Base-by-base conservation (phyloP, 2,888 invertebrate genomes). In the Tillus elongatus region DNA sequence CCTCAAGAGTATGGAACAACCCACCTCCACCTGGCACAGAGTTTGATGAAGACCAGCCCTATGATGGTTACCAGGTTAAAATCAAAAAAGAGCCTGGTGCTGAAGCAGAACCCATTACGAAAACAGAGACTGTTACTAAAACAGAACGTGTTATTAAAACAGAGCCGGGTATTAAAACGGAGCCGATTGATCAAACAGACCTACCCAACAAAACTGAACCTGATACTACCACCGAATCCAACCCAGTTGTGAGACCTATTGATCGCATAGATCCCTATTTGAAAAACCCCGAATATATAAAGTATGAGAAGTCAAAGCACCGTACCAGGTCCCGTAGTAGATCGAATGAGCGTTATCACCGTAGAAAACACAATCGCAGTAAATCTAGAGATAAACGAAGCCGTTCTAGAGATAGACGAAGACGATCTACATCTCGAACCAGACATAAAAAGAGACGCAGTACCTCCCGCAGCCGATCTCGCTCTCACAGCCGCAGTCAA, bases 1-100 rank as follows among this genome's bases (percentile, higher is more conserved):
- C 56, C 27, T 45, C 49, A 45, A 50, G 50, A 43, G 51, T 47
- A 36, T 58, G 60, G 61, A 56, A 60, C 53, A 61, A 59, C 49
- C 66, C 65, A 36, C 65, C 66, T 39, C 66, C 67, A 37, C 66
- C 66, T 24, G 64, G 66, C 36, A 61, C 61, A 19, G 64, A 63
- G 40, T 52, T 51, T 35, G 57, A 60, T 39, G 29, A 38, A 33
- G 11, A 6, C 15, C 6, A 2, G 4, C 13, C 8, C 15, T 9
- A 33, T 10, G 19, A 32, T n/a, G 24, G 24, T 19, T 6, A 19
- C n/a, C 6, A 19, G 6, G 24, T 19, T n/a, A n/a, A n/a, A n/a
- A n/a, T n/a, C n/a, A n/a, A n/a, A n/a, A n/a, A n/a, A n/a, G n/a
- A n/a, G n/a, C n/a, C n/a, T n/a, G n/a, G n/a, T n/a, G n/a, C n/a